A percentile compares a stretch with the other conserved stretches of the same genome.
Evolutionary conservation across 1,140 invertebrate genomes (phyloP).

Genomic region (Apis laboriosa): DNA sequence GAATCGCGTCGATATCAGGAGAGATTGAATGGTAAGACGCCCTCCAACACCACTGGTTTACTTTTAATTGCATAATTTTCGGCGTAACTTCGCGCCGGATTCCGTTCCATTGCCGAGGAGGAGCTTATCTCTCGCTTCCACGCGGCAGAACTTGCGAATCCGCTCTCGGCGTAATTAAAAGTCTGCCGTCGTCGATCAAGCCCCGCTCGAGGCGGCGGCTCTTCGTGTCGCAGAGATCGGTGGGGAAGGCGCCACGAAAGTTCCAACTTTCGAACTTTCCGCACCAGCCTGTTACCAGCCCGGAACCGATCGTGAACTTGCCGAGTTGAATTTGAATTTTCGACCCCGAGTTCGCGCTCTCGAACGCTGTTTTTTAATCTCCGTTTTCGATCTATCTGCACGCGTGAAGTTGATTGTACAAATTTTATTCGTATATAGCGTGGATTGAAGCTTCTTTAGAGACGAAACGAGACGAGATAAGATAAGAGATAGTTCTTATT

Average conservation of each 20-base stretch:
- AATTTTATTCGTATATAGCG: too few relatives aligned
- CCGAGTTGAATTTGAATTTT: too few relatives aligned
- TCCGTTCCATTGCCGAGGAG: conserved; percentile 55
- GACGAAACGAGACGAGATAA: too few relatives aligned
- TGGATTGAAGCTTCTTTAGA: too few relatives aligned
- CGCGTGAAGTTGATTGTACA: too few relatives aligned
- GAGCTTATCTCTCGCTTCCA: conserved; percentile 63
- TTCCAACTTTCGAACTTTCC: conserved; percentile 45
- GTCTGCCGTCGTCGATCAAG: conserved; percentile 63
- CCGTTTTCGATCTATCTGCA: not conserved
- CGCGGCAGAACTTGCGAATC: conserved; percentile 49
- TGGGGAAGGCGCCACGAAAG: conserved; percentile 46
- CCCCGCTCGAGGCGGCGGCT: conserved; percentile 13
- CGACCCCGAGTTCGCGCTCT: too few relatives aligned
- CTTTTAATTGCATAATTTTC: conserved; percentile 66
- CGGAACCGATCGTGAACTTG: not conserved
- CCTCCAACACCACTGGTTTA: conserved; percentile 29
- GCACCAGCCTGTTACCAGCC: conserved; percentile 6
- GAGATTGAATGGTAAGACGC: conserved; percentile 46
- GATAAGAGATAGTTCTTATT: too few relatives aligned
- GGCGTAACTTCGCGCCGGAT: conserved; percentile 53
- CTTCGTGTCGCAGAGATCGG: conserved; percentile 44
- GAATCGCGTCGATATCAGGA: not conserved
- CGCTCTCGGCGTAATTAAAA: conserved; percentile 61
- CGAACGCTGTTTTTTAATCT: not conserved